Evolutionary conservation across 2,113 vertebrate genomes (phyloP).

Genomic region (Zosterops pallidus): DNA sequence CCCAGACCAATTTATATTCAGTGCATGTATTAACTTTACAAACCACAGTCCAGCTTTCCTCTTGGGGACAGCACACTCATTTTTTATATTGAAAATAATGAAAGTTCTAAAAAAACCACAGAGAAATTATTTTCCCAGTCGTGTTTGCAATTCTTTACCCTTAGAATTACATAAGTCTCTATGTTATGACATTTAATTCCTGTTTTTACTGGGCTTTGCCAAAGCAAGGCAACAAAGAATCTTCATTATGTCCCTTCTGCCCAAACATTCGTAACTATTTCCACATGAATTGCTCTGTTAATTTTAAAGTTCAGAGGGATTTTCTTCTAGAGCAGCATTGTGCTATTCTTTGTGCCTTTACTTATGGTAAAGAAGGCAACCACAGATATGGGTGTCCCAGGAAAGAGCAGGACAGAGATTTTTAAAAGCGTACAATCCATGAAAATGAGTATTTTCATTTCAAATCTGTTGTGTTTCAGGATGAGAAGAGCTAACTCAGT

Average conservation of each 20-base stretch:
- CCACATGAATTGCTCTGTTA: conserved; percentile 26
- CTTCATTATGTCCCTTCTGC: conserved; percentile 22
- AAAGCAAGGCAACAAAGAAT: conserved; percentile 45
- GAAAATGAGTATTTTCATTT: background rate
- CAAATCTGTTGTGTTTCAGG: background rate
- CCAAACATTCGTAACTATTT: conserved; percentile 35
- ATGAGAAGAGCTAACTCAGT: background rate
- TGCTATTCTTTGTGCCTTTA: background rate
- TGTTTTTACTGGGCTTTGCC: conserved; percentile 58
- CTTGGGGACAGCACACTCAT: conserved; percentile 35
- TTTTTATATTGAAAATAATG: conserved; percentile 63
- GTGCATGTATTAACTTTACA: conserved; percentile 17
- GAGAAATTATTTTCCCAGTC: conserved; percentile 66
- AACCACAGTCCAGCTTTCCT: conserved; percentile 46
- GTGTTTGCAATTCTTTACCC: conserved; percentile 60
- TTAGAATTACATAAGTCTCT: conserved; percentile 62
- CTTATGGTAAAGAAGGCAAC: background rate
- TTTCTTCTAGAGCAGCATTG: background rate
- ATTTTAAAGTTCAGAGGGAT: conserved; percentile 9
- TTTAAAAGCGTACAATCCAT: background rate
- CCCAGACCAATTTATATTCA: conserved; percentile 57
- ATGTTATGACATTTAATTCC: conserved; percentile 66
- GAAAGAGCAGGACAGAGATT: background rate
- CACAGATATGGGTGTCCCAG: background rate
- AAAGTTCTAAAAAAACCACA: conserved; percentile 47